phyloP scores from a whole-genome alignment of 2,888 invertebrate species.

The Ctena decussata region DNA sequence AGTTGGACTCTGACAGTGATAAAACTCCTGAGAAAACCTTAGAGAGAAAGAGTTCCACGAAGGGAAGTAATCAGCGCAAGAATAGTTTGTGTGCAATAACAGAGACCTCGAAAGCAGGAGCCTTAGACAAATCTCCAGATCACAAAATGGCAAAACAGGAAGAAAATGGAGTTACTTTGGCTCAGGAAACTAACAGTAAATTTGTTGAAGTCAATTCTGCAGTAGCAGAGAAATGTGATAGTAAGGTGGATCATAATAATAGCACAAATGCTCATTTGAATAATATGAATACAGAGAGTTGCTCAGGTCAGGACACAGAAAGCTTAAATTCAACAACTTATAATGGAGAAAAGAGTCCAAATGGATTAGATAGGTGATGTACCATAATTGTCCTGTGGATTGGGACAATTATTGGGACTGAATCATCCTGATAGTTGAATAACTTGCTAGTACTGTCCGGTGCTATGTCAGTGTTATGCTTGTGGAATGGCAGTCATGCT shows the following conservation, averaged over 20 bases:
- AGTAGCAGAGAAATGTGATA: not conserved
- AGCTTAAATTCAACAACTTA: not conserved
- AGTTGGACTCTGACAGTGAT: constrained; percentile 18
- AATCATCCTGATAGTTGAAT: too few relatives aligned
- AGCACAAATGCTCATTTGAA: not conserved
- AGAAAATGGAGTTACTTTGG: not conserved
- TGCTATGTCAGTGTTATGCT: too few relatives aligned
- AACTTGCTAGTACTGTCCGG: too few relatives aligned
- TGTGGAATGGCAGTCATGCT: too few relatives aligned
- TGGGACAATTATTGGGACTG: too few relatives aligned
- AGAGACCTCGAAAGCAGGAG: constrained; percentile 15
- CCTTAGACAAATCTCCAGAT: not conserved
- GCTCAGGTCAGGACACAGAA: not conserved
- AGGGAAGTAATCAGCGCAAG: constrained; percentile 31
- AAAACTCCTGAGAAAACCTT: constrained; percentile 3
- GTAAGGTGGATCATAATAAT: not conserved
- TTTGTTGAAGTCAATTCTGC: not conserved
- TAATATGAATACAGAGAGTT: not conserved
- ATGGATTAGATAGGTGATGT: too few relatives aligned
- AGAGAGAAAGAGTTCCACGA: constrained; percentile 54
- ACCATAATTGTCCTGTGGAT: too few relatives aligned
- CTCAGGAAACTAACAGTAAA: not conserved
- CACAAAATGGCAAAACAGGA: constrained; percentile 4
- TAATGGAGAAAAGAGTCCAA: not conserved
- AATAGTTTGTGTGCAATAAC: constrained; percentile 37